Percentiles rank a stretch among this genome's conserved stretches.
These are phyloP conservation scores for Psittacus erithacus DNA, from an alignment of 2,113 vertebrate genomes.

Conservation along the genomic window DNA sequence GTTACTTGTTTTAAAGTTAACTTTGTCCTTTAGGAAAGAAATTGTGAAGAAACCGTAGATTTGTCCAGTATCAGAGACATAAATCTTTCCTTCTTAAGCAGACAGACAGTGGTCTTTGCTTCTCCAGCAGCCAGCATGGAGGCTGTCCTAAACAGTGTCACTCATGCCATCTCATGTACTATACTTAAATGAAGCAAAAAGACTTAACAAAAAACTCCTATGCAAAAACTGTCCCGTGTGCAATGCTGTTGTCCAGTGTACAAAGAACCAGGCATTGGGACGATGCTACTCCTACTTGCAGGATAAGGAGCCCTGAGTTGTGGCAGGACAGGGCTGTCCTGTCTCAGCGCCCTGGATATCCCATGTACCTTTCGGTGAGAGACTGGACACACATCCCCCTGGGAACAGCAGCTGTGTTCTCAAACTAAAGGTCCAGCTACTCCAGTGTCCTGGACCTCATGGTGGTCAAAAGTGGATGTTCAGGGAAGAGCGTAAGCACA, in stretches of 20 bases:
- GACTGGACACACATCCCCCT: not conserved
- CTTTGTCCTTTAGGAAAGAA: not conserved
- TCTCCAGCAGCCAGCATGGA: not conserved
- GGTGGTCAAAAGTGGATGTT: not conserved
- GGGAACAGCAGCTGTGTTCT: not conserved
- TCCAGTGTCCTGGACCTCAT: not conserved
- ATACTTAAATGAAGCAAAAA: not conserved
- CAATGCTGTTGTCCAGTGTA: not conserved
- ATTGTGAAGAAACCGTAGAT: not conserved
- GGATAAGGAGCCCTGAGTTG: not conserved
- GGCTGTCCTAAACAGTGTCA: not conserved
- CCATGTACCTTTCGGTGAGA: accelerated
- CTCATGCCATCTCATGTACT: accelerated
- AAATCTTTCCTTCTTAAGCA: not conserved
- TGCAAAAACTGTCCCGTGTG: not conserved
- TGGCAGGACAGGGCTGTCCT: not conserved
- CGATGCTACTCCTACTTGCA: not conserved
- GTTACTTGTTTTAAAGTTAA: slow-evolving; percentile 4
- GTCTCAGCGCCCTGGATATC: not conserved
- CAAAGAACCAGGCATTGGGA: not conserved
- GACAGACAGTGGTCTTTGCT: not conserved
- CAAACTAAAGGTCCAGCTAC: not conserved
- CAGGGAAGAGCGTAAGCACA: not conserved
- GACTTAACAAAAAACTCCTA: not conserved
- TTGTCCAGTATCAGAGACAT: not conserved